phyloP scores from a whole-genome alignment of 2,113 vertebrate species.

The Ceratotherium simum region DNA sequence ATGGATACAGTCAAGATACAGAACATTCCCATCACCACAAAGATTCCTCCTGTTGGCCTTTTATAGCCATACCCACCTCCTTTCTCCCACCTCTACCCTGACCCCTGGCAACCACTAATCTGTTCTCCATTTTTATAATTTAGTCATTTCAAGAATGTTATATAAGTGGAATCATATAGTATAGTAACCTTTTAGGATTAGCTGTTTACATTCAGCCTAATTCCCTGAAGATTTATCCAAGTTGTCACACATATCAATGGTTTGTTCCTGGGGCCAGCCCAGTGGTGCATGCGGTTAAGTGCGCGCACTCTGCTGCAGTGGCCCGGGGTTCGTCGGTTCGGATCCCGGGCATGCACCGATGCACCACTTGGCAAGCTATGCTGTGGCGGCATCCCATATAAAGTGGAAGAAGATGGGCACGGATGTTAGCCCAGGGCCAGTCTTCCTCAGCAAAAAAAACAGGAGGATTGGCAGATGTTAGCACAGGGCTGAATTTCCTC shows the following conservation, averaged over 20 bases:
- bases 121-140: constrained; percentile 38
- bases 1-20: neutral
- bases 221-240: constrained; percentile 7
- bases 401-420: too few relatives aligned
- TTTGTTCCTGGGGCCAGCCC: neutral
- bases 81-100: neutral
- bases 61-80: neutral
- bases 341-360: too few relatives aligned
- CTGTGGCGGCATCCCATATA: too few relatives aligned
- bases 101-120: neutral
- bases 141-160: constrained; percentile 27
- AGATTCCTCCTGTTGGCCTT: neutral
- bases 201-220: neutral
- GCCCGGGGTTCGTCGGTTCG: too few relatives aligned
- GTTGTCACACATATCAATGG: neutral
- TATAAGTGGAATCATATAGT: neutral
- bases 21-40: neutral
- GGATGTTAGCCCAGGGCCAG: too few relatives aligned
- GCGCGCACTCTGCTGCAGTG: too few relatives aligned
- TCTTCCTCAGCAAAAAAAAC: too few relatives aligned
- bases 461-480: too few relatives aligned
- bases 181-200: neutral
- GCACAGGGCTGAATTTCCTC: too few relatives aligned
- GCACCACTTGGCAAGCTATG: too few relatives aligned
- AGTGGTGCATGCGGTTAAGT: too few relatives aligned